Conservation (phyloP, 2,113 vertebrate species). For the Talpa occidentalis region DNA sequence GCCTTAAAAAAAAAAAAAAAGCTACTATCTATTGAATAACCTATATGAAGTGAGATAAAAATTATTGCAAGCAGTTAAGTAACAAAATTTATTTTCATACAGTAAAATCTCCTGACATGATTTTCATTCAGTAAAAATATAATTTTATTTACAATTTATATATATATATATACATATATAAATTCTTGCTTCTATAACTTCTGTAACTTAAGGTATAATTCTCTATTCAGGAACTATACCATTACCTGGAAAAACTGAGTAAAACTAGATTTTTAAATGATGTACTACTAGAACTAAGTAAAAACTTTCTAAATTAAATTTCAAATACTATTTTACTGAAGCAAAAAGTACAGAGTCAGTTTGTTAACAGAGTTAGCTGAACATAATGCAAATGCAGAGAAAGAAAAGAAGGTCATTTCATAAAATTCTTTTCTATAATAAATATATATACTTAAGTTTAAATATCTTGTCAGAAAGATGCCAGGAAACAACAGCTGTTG, state of each 20-base stretch:
- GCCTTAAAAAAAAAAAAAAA: background rate
- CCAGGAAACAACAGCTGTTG: slow-evolving; percentile 72
- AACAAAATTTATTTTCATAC: background rate
- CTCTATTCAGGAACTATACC: background rate
- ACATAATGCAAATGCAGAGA: slow-evolving; percentile 21
- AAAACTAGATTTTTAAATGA: background rate
- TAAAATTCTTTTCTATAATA: slow-evolving; percentile 41
- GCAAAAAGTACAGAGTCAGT: slow-evolving; percentile 32
- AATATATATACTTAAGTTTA: slow-evolving; percentile 50
- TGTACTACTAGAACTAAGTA: background rate
- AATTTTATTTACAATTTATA: background rate
- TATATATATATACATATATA: slow-evolving; percentile 28
- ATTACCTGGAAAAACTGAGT: background rate
- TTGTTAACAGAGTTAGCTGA: background rate
- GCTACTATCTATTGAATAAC: background rate
- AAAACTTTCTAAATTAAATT: slow-evolving; percentile 19
- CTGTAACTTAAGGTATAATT: background rate
- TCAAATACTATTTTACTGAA: background rate
- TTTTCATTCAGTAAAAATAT: background rate
- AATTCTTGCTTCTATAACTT: background rate
- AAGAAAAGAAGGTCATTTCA: slow-evolving; percentile 57
- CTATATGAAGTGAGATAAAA: background rate
- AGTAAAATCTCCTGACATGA: background rate
- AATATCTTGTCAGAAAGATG: slow-evolving; percentile 66
- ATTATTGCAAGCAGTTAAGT: background rate